Evolutionary conservation across 2,113 vertebrate genomes (phyloP).

Genomic region (Leptocoma aspasia): DNA sequence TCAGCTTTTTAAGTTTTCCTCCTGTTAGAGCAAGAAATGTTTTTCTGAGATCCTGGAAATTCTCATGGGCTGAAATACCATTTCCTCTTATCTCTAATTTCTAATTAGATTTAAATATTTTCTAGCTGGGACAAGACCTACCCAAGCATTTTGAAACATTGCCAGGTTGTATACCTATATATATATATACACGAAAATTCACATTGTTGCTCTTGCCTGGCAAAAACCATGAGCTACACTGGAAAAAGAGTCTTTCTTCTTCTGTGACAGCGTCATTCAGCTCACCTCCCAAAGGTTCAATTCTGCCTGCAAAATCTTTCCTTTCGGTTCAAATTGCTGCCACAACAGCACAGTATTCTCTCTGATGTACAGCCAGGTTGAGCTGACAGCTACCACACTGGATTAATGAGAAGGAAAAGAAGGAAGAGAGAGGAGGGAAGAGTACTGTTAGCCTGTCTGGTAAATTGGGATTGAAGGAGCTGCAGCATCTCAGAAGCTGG

Average conservation of each 20-base stretch:
- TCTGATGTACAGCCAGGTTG: background rate
- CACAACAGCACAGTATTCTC: background rate
- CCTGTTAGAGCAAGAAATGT: background rate
- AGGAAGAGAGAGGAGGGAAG: background rate
- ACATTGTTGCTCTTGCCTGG: background rate
- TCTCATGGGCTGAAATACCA: background rate
- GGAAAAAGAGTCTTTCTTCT: background rate
- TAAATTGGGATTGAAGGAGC: background rate
- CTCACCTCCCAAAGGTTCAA: background rate
- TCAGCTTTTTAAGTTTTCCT: background rate
- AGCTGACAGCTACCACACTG: background rate
- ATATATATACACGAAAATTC: background rate
- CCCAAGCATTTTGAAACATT: background rate
- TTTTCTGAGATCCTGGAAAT: background rate
- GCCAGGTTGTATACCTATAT: background rate
- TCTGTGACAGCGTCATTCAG: background rate
- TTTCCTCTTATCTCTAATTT: background rate
- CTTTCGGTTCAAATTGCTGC: background rate
- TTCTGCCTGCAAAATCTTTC: background rate
- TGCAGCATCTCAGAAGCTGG: background rate
- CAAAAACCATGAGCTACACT: background rate
- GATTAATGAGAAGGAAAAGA: background rate
- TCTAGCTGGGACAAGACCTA: slow-evolving; percentile 6
- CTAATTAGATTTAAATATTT: slow-evolving; percentile 1
- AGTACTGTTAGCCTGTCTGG: background rate